phyloP scores from a whole-genome alignment of 2,113 vertebrate genomes.

The Scomber japonicus region DNA sequence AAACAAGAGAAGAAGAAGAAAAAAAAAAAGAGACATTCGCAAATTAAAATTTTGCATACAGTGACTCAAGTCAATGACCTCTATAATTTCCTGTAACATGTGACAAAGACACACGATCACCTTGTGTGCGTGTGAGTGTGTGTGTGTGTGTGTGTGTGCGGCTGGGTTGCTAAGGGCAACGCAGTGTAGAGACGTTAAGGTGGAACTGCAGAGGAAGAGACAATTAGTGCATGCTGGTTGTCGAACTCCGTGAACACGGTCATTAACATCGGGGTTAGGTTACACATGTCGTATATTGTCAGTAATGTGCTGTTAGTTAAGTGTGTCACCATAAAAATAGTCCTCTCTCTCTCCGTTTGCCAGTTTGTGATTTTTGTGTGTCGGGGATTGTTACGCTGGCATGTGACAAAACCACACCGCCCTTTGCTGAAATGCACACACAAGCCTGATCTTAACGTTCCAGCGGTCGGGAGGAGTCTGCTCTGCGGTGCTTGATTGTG shows the following conservation, averaged over 20 bases:
- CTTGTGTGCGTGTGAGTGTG: background rate
- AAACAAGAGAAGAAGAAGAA: conserved; percentile 44
- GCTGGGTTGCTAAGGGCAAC: conserved; percentile 51
- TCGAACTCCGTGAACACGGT: conserved; percentile 44
- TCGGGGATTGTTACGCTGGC: conserved; percentile 38
- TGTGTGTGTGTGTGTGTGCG: conserved; percentile 47
- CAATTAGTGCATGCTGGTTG: conserved; percentile 77
- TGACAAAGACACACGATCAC: conserved; percentile 66
- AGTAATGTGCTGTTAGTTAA: conserved; percentile 68
- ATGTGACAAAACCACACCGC: conserved; percentile 40
- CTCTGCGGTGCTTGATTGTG: conserved; percentile 54
- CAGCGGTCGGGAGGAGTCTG: conserved; percentile 61
- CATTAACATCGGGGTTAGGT: conserved; percentile 48
- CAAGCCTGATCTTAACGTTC: conserved; percentile 22
- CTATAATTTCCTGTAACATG: conserved; percentile 65
- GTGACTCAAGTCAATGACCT: conserved; percentile 78
- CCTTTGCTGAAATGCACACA: conserved; percentile 36
- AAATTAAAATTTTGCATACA: conserved; percentile 83
- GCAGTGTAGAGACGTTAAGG: conserved; percentile 42
- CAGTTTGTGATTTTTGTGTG: conserved; percentile 39
- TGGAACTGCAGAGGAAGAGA: conserved; percentile 71
- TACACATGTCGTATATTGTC: conserved; percentile 51
- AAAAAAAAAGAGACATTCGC: conserved; percentile 71
- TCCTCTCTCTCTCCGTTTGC: conserved; percentile 42
- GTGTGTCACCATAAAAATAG: conserved; percentile 50